A percentile compares a stretch with the other conserved stretches of the same genome.
These are phyloP conservation scores for Epinotia demarniana DNA, from an alignment of 2,888 invertebrate species.

Conservation along the genomic window DNA sequence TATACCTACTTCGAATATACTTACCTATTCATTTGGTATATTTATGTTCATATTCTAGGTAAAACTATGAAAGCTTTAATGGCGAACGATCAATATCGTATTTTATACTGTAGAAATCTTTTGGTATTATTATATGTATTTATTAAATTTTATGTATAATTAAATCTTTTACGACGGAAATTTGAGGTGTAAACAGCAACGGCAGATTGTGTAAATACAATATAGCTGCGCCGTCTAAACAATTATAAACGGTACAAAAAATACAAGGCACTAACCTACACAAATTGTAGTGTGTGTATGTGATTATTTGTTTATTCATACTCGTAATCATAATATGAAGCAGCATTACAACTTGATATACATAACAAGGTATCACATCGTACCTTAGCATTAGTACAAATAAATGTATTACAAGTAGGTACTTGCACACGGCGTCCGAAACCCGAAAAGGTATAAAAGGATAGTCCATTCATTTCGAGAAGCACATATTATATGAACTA, in stretches of 20 bases:
- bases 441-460: too few relatives aligned
- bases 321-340: not conserved
- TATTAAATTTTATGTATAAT: not conserved
- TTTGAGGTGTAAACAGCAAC: not conserved
- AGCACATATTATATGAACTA: too few relatives aligned
- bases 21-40: not conserved
- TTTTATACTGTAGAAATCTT: not conserved
- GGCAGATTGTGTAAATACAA: not conserved
- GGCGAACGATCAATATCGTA: constrained; percentile 2
- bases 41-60: constrained; percentile 16
- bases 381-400: not conserved
- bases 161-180: not conserved
- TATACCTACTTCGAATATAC: constrained; percentile 6
- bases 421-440: constrained; percentile 4
- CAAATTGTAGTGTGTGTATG: too few relatives aligned
- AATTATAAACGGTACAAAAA: constrained; percentile 10
- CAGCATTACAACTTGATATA: too few relatives aligned
- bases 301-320: not conserved
- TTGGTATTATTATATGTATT: not conserved
- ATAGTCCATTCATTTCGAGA: too few relatives aligned
- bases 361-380: not conserved
- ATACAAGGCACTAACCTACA: not conserved
- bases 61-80: constrained; percentile 33
- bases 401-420: not conserved
- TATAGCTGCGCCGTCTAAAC: not conserved